Base-by-base conservation (phyloP, 2,113 vertebrate species). In the Syngnathus floridae region DNA sequence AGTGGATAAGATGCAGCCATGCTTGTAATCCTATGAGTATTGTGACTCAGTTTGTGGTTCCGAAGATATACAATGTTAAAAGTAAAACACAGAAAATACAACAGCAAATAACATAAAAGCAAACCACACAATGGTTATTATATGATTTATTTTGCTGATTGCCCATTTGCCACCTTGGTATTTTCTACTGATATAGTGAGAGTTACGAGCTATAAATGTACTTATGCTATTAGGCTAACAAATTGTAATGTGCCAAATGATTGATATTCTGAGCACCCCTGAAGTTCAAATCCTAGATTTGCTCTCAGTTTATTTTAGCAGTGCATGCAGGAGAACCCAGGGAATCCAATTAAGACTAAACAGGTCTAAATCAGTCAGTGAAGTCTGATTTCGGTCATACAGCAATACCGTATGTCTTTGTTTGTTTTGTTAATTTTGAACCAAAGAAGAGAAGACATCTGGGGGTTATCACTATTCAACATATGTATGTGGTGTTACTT, bases 401-500 rank as follows among this genome's bases (percentile, higher is more conserved):
- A 40, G 37, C 11, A 4, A n/a, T 10, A 7, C 21, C 12, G 12
- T 19, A 38, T 59, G 1, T 51, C 40, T 12, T 41, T 13, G 2
- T 12, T 41, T 41, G 45, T 48, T 4, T 68, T 55, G 58, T 59
- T 26, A 40, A 62, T 21, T 45, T 40, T 22, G 62, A 22, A 66
- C 16, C 9, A 38, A 45, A 49, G 52, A 59, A 48, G 64, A 9
- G 11, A 41, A 41, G 14, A 56, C 26, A 9, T 22, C 67, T 65
- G 62, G 73, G 73, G 45, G 49, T 71, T 71, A 72, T 48, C 58
- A 40, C 48, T 56, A 63, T 65, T 69, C 59, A 64, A 45, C 45
- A 9, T 62, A 43, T n/a, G 17, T 51, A 76, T 77, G 81, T 77
- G 73, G 74, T 78, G 72, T 62, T 82, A 70, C 76, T 76, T 80